Evolutionary conservation across 1,140 invertebrate genomes (phyloP).

Genomic region (Cotesia typhae): DNA sequence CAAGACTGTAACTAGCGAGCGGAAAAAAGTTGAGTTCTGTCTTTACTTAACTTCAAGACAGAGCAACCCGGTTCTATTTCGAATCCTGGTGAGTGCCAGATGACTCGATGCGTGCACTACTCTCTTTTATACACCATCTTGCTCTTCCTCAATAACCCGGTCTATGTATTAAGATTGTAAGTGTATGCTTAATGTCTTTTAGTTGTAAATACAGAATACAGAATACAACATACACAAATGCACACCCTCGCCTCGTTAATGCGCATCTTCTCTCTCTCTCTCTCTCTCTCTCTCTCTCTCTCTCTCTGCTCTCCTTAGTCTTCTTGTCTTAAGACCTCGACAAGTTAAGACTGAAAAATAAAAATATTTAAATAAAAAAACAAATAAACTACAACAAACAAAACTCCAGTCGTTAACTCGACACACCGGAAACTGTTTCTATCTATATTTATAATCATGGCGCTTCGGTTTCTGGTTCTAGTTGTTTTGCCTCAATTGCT

Average conservation of each 20-base stretch:
- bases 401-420: conserved; percentile 61
- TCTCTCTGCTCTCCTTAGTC: conserved; percentile 20
- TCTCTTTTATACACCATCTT: conserved; percentile 24
- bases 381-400: conserved; percentile 45
- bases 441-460: conserved; percentile 59
- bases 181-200: neutral
- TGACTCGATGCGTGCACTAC: conserved; percentile 51
- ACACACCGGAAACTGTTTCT: conserved; percentile 62
- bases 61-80: conserved; percentile 58
- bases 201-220: neutral
- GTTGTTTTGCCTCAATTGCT: neutral
- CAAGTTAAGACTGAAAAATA: conserved; percentile 30
- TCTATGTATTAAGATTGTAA: neutral
- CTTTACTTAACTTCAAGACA: neutral
- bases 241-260: conserved; percentile 34
- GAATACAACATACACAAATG: neutral
- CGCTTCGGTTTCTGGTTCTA: conserved; percentile 26
- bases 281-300: too few relatives aligned
- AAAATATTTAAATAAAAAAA: conserved; percentile 21
- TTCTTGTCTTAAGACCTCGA: conserved; percentile 35
- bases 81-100: conserved; percentile 64
- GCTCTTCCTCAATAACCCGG: neutral
- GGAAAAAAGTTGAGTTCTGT: too few relatives aligned
- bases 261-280: neutral
- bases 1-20: too few relatives aligned